phyloP scores from a whole-genome alignment of 2,797 vertebrate species.

The Rhincodon typus region DNA sequence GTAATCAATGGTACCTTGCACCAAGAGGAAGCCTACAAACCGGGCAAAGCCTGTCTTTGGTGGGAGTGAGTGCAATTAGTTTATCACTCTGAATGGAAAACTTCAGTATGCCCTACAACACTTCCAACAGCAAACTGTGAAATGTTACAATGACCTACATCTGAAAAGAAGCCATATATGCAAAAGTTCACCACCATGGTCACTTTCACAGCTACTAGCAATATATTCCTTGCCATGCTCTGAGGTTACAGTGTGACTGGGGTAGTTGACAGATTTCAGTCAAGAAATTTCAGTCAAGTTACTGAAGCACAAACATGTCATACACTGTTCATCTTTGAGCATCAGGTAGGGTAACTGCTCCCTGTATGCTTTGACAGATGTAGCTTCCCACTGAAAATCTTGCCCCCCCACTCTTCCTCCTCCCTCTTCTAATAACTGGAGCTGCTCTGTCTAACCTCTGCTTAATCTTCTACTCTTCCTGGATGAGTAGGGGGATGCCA shows the following conservation, averaged over 20 bases:
- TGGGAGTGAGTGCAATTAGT: background rate
- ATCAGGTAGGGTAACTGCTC: background rate
- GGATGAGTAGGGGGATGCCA: background rate
- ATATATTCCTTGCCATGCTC: background rate
- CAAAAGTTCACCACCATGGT: background rate
- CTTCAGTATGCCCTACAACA: background rate
- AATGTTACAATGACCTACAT: background rate
- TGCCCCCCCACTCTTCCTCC: background rate
- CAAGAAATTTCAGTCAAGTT: background rate
- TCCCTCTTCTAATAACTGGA: background rate
- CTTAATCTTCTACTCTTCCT: background rate
- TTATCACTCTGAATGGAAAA: background rate
- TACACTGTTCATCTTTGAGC: background rate
- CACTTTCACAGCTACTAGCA: background rate
- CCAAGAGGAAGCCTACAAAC: background rate
- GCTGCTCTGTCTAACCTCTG: background rate
- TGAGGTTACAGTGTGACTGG: background rate
- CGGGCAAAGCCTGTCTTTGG: background rate
- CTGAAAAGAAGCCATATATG: background rate
- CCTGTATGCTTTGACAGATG: background rate
- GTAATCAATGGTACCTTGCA: background rate
- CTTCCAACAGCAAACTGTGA: background rate
- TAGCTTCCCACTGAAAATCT: background rate
- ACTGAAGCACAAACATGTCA: background rate
- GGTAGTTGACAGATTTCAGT: background rate